Evolutionary conservation across 2,113 vertebrate species (phyloP), one percentile per base, ranked within the genome.

Genomic region (Sialia sialis): DNA sequence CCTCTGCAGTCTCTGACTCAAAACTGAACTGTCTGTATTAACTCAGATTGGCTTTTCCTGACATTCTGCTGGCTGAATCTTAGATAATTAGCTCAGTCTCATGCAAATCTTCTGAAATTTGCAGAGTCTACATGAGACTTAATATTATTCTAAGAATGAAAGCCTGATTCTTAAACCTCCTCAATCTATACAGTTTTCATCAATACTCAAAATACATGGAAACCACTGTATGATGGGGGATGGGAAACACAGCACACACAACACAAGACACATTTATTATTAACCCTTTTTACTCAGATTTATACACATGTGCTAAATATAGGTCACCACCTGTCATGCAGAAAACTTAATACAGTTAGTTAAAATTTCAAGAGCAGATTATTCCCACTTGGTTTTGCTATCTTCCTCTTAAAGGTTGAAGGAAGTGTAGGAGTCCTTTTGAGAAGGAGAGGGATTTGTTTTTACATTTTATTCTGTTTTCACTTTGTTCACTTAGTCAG

Each of bases 71-170:
- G 43, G 46, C 58, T 93, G 67, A 69, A 80, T 77, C 46, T 87
- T 51, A 74, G 82, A 66, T 93, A 91, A 94, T 83, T 91, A 87
- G 39, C 78, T 91, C 49, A 59, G 58, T 26, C 66, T 91, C 25
- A 49, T 91, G 78, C 59, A 95, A 95, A 89, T 93, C 67, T 84
- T 87, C 63, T 87, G 87, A 85, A 94, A 91, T 84, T 79, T 90
- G 55, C 54, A 73, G 63, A 89, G 22, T 22, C 34, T 79, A 13
- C 38, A n/a, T 27, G 19, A 90, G 58, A 73, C 16, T 75, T 60
- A 84, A 51, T 2, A 73, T 75, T 89, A 66, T 83, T 94, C 26
- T 58, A 43, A 69, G 55, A 94, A 87, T 55, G 58, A 93, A 93
- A 55, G 5, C 49, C 44, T 54, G 22, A 18, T 84, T 90, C 74